Evolutionary conservation across 2,113 vertebrate genomes (phyloP), one percentile per base, ranked within the genome.

Genomic region (Sprattus sprattus): DNA sequence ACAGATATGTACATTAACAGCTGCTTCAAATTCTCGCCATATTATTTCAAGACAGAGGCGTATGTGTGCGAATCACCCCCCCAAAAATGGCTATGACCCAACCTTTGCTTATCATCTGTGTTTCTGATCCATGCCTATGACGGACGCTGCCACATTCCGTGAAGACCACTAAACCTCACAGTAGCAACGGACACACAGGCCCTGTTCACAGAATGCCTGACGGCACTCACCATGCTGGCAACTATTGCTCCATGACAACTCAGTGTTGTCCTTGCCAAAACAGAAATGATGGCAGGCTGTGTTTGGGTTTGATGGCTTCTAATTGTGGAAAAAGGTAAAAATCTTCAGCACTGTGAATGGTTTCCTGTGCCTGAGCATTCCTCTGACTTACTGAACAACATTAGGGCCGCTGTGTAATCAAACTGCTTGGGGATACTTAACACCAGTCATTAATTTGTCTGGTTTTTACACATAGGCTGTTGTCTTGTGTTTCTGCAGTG

Each of bases 101-200:
- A n/a, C n/a, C n/a, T n/a, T n/a, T n/a, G n/a, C n/a, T n/a, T n/a
- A n/a, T n/a, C n/a, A n/a, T n/a, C n/a, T n/a, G n/a, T n/a, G n/a
- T n/a, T n/a, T n/a, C n/a, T n/a, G n/a, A n/a, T n/a, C n/a, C n/a
- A n/a, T n/a, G n/a, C n/a, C n/a, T n/a, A n/a, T n/a, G n/a, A n/a
- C n/a, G 49, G 46, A 83, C 32, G 83, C 39, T 0, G 81, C 47
- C 4, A 86, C 52, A 45, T 49, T 32, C 44, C 71, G 82, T 0
- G 64, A 60, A 49, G 22, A 78, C 81, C 85, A 86, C 15, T 86
- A 45, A 3, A 50, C 64, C 81, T 86, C 85, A 2, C 82, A 86
- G 28, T 86, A 86, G 54, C 85, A 86, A 1, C 85, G 85, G 0
- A 81, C 85, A 25, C 46, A 75, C 25, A 86, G 81, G 15, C 85